Base-by-base conservation (phyloP, 2,797 vertebrate species). In the Lateolabrax maculatus region DNA sequence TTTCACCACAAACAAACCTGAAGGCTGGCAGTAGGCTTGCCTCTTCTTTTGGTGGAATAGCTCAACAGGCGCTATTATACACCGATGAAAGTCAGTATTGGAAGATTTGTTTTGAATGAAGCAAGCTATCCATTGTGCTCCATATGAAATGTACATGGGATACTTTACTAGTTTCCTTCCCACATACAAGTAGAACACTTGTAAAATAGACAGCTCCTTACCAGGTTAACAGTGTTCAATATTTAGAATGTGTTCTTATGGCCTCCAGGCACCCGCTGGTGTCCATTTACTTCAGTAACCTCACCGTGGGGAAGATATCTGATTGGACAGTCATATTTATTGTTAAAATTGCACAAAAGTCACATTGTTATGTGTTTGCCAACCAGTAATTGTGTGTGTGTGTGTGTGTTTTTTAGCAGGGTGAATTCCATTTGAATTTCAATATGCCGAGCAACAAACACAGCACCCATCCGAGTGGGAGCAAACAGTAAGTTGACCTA, bases 371-470 rank as follows among this genome's bases (percentile, higher is more conserved):
- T 60, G 16, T 49, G 27, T 66, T 31, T 57, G 10, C n/a, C 2
- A 60, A 31, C 52, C 29, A 25, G 6, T 12, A 16, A 0, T 46
- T 44, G 0, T 58, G 7, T 74, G 3, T 64, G 6, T 27, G 1
- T 36, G 18, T 55, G 1, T 44, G 19, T 13, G 19, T 27, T 21
- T 13, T 69, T n/a, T 31, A 9, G 0, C 64, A 76, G 79, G 27
- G 18, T 53, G 31, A 51, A 8, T 19, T 64, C 11, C 46, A 67
- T 10, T 31, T 57, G 58, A 56, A 71, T 43, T 39, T 77, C 79
- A 81, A 46, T 9, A 97, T 97, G 96, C 94, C 96, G 6, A 80
- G 86, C 25, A 86, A 94, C 52, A 95, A 92, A 81, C 94, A 92
- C 77, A 95, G 88, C 81, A 82, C 92, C 7, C 91, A 93, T 5